Evolutionary conservation across 2,113 vertebrate genomes (phyloP), one percentile per base, ranked within the genome.

Genomic region (Corydoras sp.): DNA sequence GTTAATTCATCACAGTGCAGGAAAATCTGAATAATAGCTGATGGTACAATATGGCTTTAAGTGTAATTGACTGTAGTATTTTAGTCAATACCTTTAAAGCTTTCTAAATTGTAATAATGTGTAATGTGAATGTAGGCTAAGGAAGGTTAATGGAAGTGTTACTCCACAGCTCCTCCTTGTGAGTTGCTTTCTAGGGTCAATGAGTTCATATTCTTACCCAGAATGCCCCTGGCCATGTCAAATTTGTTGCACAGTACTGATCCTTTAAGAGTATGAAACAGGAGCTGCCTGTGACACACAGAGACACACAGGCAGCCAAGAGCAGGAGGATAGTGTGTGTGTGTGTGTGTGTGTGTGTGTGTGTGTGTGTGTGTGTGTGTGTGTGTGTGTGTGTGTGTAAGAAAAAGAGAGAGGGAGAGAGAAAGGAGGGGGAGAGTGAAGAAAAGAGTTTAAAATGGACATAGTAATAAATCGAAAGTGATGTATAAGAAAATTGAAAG

Each of bases 251-350:
- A 82, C 79, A 72, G 84, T 74, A 62, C 80, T 91, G 88, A 83
- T 83, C 76, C 93, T 95, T 95, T 95, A 96, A 95, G 91, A 87
- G 85, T 82, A 82, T 82, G 83, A 92, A 92, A 93, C 89, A 85
- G 87, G 88, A 90, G 91, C 88, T 88, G 89, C 88, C 90, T 85
- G 92, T 88, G 90, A 89, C 84, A 81, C 81, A 11, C 77, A 73
- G 75, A 85, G 81, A 82, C 81, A 75, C 74, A 81, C 79, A 84
- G 77, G 79, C 79, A 80, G 83, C 81, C 81, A 80, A 84, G 85
- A 87, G 80, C 18, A 24, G 18, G 18, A 24, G 18, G 18, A 24
- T 24, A 24, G 18, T 24, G 18, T 24, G 18, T 24, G 18, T 24
- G 18, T 24, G 18, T 24, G 18, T 24, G 18, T 24, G 18, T 24